Base-by-base conservation (phyloP, 2,797 vertebrate genomes). In the Rhynchonycteris naso region DNA sequence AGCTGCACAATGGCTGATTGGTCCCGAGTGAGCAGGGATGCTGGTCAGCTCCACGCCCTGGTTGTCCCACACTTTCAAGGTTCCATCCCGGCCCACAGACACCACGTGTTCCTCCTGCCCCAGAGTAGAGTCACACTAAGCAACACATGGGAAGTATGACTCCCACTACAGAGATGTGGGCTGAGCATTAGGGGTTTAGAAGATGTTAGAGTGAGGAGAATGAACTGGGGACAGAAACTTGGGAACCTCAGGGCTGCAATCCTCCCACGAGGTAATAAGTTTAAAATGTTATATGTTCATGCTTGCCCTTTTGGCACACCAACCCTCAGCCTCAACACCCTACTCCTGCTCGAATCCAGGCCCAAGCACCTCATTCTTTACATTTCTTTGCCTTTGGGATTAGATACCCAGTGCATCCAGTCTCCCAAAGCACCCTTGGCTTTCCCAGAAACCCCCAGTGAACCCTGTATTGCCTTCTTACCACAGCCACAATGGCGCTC, bases 51-150 rank as follows among this genome's bases (percentile, higher is more conserved):
- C 99, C 30, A 98, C 81, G 0, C 97, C 98, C 86, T 98, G 97
- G 96, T 98, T 98, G 94, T 98, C 98, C 99, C 99, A 99, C 24
- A 99, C 98, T 82, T 99, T 98, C 8, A 99, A 98, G 22, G 65
- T 96, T 35, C 99, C 99, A 22, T 99, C 98, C 12, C 98, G 97
- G 72, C 98, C 98, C 90, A 98, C 97, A 0, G 99, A 98, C 4
- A 99, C 96, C 72, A 99, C 98, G 5, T 98, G 98, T 19, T 96
- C 98, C 1, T 98, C 98, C 99, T 99, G 97, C 56, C 22, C 43
- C 74, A 75, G 78, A 91, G n/a, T 35, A 95, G 35, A 58, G 43
- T 86, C 68, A 59, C 4, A 18, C 24, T 33, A 19, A 92, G 52
- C 8, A 33, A 50, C 52, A 38, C 12, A 0, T n/a, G 16, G 35